Conservation (phyloP, 2,113 vertebrate species). For the Henicopernis longicauda region DNA sequence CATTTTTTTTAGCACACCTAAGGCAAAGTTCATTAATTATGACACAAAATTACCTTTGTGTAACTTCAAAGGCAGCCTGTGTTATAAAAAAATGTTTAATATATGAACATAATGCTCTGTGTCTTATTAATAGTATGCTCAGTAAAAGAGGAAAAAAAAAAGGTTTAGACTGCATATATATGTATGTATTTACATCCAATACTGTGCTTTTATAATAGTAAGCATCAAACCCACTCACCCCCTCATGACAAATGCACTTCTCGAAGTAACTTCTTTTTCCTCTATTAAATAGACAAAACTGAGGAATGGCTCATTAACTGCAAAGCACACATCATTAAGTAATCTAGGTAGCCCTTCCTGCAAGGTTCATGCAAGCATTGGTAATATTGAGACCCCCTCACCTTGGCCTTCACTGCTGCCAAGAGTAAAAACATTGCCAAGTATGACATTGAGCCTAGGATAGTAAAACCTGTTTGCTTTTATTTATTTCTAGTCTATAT, state of each 20-base stretch:
- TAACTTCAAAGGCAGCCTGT: background rate
- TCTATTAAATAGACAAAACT: background rate
- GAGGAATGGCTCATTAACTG: background rate
- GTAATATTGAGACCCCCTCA: background rate
- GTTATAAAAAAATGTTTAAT: background rate
- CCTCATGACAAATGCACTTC: background rate
- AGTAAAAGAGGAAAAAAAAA: background rate
- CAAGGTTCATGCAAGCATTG: background rate
- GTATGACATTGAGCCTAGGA: background rate
- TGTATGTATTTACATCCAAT: background rate
- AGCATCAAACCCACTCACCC: background rate
- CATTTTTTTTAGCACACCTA: slow-evolving; percentile 1
- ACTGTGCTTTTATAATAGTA: background rate
- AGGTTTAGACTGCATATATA: background rate
- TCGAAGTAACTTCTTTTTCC: background rate
- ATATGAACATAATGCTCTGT: background rate
- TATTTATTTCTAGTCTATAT: background rate
- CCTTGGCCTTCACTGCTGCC: background rate
- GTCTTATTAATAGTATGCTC: background rate
- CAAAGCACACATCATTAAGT: background rate
- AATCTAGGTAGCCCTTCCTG: background rate
- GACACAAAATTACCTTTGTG: background rate
- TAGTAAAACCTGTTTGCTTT: background rate
- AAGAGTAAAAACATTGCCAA: background rate
- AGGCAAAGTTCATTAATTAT: background rate